Conservation (phyloP, 2,888 invertebrate genomes). For the Andrena fulva region DNA sequence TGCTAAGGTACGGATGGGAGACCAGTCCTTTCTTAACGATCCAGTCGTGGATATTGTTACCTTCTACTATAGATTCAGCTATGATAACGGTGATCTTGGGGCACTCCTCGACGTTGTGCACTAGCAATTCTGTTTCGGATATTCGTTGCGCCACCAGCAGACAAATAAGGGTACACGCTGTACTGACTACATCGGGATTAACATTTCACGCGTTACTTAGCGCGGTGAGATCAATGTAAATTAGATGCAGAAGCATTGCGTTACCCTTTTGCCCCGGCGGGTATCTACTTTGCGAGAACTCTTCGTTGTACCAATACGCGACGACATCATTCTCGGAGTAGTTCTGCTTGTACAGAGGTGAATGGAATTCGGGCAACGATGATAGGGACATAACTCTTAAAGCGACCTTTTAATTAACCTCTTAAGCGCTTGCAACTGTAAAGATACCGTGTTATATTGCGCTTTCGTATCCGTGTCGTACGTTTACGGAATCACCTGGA, state of each 20-base stretch:
- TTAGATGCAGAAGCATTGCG: neutral
- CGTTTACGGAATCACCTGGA: neutral
- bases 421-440: constrained; percentile 4
- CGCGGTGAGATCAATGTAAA: neutral
- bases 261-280: constrained; percentile 84
- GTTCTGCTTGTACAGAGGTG: constrained; percentile 75
- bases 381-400: constrained; percentile 77
- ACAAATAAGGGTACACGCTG: constrained; percentile 88
- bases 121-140: constrained; percentile 67
- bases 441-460: neutral
- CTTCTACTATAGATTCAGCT: constrained; percentile 87
- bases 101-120: constrained; percentile 72
- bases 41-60: constrained; percentile 86
- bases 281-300: constrained; percentile 87
- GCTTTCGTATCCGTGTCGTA: neutral
- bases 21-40: constrained; percentile 77
- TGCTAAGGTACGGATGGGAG: constrained; percentile 79
- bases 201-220: neutral
- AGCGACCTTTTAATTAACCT: constrained; percentile 36
- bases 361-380: constrained; percentile 73
- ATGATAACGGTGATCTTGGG: constrained; percentile 85
- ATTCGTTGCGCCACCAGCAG: constrained; percentile 85
- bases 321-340: constrained; percentile 75
- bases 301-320: constrained; percentile 87
- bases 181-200: constrained; percentile 84